phyloP scores from a whole-genome alignment of 2,113 vertebrate species.

The Chloebia gouldiae region DNA sequence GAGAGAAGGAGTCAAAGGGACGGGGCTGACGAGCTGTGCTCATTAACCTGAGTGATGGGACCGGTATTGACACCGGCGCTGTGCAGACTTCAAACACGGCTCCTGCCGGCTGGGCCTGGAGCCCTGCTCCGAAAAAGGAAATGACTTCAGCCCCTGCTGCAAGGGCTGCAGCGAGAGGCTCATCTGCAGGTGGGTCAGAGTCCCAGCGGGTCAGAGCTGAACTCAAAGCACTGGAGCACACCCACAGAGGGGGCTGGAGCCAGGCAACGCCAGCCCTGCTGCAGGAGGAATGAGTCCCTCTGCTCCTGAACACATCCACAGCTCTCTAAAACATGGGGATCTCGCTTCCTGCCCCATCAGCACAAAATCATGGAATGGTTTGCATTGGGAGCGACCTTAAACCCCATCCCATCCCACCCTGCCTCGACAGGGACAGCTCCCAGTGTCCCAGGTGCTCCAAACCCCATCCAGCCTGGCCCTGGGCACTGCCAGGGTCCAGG shows the following conservation, averaged over 20 bases:
- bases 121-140: not conserved
- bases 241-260: not conserved
- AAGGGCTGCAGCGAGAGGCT: not conserved
- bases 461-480: not conserved
- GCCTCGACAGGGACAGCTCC: not conserved
- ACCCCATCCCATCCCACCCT: not conserved
- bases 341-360: rapidly evolving
- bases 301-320: rapidly evolving
- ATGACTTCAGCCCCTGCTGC: not conserved
- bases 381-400: not conserved
- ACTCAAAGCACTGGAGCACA: not conserved
- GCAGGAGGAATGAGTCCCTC: not conserved
- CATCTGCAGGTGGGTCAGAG: not conserved
- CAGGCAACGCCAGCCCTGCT: not conserved
- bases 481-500: not conserved
- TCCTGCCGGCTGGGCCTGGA: not conserved
- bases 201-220: not conserved
- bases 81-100: not conserved
- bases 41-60: conserved; percentile 65
- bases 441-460: not conserved
- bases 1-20: conserved; percentile 48
- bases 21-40: conserved; percentile 61
- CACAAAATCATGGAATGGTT: rapidly evolving
- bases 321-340: rapidly evolving
- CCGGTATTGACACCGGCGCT: not conserved